Base-by-base conservation (phyloP, 2,888 invertebrate genomes). In the Phaonia tiefii region DNA sequence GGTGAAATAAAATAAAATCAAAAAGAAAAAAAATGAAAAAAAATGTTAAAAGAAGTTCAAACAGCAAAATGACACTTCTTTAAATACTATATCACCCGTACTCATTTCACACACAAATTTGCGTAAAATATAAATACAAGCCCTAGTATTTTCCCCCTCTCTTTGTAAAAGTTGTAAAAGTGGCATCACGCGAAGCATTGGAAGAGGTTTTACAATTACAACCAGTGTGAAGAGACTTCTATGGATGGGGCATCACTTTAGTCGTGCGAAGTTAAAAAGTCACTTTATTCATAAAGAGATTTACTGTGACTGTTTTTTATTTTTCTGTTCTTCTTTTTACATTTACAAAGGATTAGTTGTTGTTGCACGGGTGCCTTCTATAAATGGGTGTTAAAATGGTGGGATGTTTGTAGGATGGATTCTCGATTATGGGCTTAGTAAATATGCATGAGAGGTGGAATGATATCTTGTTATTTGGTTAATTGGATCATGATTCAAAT, bases 1-100 rank as follows among this genome's bases (percentile, higher is more conserved):
- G 11, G 54, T 17, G n/a, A 69, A 42, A 72, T 56, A 31, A 63
- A 37, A 51, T 37, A 46, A 72, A 39, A 63, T 44, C n/a, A 56
- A n/a, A 54, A 26, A 51, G 54, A 10, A 56, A 65, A 26, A 44
- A 70, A 44, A 20, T n/a, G n/a, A 56, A 60, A 26, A 31, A 66
- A 63, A 63, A 73, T 54, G 4, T 3, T 51, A 26, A 25, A 13
- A 44, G 31, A 44, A 69, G 37, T 69, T 65, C 15, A 63, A 69
- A 65, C 49, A 71, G 22, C 20, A 54, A 73, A 78, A 73, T 69
- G 69, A 65, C 63, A 73, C 69, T 42, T 63, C 63, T 42, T 72
- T 51, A 67, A 63, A 54, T 51, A 42, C 63, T n/a, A 60, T 31
- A 31, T n/a, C 67, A 63, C 39, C 7, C 17, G 25, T 26, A 37